Conservation (phyloP, 2,113 vertebrate species). For the Verasper variegatus region DNA sequence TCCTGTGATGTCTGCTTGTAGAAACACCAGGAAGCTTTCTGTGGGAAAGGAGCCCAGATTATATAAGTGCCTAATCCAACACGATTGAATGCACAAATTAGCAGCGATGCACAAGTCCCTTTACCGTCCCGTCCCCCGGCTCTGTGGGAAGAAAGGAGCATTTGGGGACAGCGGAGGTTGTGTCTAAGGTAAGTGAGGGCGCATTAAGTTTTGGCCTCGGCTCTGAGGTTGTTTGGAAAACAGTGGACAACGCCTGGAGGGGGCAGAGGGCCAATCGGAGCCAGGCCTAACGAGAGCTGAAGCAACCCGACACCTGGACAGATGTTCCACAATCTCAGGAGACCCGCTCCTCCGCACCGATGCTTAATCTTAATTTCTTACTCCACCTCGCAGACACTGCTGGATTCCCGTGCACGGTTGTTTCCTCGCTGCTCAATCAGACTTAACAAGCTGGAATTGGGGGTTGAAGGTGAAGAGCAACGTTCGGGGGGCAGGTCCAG, state of each 20-base stretch:
- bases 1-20: slow-evolving; percentile 29
- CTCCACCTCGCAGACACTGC: slow-evolving; percentile 29
- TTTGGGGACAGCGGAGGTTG: slow-evolving; percentile 47
- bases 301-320: slow-evolving; percentile 79
- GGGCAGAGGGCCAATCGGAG: slow-evolving; percentile 59
- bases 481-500: slow-evolving; percentile 3
- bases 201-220: slow-evolving; percentile 68
- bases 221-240: slow-evolving; percentile 66
- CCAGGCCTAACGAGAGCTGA: slow-evolving; percentile 69
- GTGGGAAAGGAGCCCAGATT: slow-evolving; percentile 50
- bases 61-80: slow-evolving; percentile 49
- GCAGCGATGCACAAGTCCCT: slow-evolving; percentile 18
- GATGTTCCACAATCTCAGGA: slow-evolving; percentile 71
- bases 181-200: slow-evolving; percentile 56
- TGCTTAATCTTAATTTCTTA: slow-evolving; percentile 48
- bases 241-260: slow-evolving; percentile 57
- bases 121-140: not conserved
- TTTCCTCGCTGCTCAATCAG: slow-evolving; percentile 53
- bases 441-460: slow-evolving; percentile 37
- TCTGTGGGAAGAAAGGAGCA: slow-evolving; percentile 53
- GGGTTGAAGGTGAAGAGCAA: slow-evolving; percentile 60
- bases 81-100: slow-evolving; percentile 46
- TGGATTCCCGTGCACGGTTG: slow-evolving; percentile 29
- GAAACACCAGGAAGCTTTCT: slow-evolving; percentile 32
- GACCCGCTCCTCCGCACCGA: slow-evolving; percentile 48